Evolutionary conservation across 2,113 vertebrate species (phyloP).

Genomic region (Xyliphius kryptos): DNA sequence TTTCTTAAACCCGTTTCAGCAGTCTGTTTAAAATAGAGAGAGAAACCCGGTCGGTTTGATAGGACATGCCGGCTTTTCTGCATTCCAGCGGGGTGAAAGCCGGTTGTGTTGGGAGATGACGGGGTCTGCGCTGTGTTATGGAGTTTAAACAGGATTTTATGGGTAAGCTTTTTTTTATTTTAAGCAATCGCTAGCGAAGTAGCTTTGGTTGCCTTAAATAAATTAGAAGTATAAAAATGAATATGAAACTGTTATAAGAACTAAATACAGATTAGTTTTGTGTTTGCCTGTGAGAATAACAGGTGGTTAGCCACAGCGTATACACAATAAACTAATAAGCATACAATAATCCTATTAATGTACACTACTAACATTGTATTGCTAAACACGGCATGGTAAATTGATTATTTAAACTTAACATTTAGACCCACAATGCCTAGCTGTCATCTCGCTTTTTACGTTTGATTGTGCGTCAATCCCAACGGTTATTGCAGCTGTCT

Average conservation of each 20-base stretch:
- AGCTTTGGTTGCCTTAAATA: too few species aligned
- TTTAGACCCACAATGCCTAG: constrained; percentile 3
- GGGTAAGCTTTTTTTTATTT: constrained; percentile 58
- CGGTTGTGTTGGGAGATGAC: constrained; percentile 3
- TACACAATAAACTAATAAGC: too few species aligned
- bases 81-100: constrained; percentile 60
- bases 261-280: too few species aligned
- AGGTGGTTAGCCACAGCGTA: too few species aligned
- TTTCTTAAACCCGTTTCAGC: constrained; percentile 56
- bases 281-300: too few species aligned
- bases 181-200: too few species aligned
- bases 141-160: constrained; percentile 58
- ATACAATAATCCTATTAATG: neutral
- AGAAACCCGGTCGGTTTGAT: constrained; percentile 48
- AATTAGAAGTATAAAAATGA: too few species aligned
- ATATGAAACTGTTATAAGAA: too few species aligned
- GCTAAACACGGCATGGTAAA: neutral
- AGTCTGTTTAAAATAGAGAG: constrained; percentile 31
- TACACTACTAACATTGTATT: neutral
- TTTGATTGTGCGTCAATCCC: constrained; percentile 7
- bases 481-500: constrained; percentile 20
- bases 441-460: neutral
- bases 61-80: constrained; percentile 63
- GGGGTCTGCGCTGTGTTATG: neutral
- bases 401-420: neutral